phyloP scores from a whole-genome alignment of 1,140 invertebrate genomes.

The Lethocerus indicus region DNA sequence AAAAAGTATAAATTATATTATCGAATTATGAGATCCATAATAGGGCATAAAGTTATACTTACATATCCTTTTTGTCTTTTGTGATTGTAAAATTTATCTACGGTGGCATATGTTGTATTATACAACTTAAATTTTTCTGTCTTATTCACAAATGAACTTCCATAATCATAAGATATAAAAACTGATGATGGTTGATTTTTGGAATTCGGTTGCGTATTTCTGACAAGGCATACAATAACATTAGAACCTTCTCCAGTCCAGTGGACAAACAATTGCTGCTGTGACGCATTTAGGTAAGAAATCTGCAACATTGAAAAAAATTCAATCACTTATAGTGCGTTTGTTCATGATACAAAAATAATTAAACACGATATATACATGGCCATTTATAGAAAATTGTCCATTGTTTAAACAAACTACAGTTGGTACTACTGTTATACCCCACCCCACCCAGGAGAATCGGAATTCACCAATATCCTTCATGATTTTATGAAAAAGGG shows the following conservation, averaged over 20 bases:
- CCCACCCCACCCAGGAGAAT: too few species aligned
- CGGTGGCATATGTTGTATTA: constrained; percentile 38
- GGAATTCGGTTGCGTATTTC: constrained; percentile 29
- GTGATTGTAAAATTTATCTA: constrained; percentile 74
- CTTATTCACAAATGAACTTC: constrained; percentile 56
- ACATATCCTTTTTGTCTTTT: constrained; percentile 55
- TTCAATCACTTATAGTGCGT: too few species aligned
- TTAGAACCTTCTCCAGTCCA: constrained; percentile 74
- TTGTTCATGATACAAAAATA: too few species aligned
- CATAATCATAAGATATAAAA: constrained; percentile 76
- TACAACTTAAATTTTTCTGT: constrained; percentile 42
- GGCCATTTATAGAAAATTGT: too few species aligned
- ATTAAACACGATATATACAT: too few species aligned
- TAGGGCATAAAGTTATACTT: constrained; percentile 25
- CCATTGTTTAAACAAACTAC: too few species aligned
- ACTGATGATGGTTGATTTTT: constrained; percentile 43
- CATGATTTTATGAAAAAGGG: too few species aligned
- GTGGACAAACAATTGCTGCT: constrained; percentile 75
- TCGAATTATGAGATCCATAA: constrained; percentile 7
- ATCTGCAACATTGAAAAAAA: background rate
- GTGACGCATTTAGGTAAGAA: constrained; percentile 52
- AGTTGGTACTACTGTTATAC: too few species aligned
- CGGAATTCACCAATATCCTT: too few species aligned
- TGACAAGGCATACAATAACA: constrained; percentile 70
- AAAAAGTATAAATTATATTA: background rate